Evolutionary conservation across 2,113 vertebrate species (phyloP).

Genomic region (Empidonax alnorum): DNA sequence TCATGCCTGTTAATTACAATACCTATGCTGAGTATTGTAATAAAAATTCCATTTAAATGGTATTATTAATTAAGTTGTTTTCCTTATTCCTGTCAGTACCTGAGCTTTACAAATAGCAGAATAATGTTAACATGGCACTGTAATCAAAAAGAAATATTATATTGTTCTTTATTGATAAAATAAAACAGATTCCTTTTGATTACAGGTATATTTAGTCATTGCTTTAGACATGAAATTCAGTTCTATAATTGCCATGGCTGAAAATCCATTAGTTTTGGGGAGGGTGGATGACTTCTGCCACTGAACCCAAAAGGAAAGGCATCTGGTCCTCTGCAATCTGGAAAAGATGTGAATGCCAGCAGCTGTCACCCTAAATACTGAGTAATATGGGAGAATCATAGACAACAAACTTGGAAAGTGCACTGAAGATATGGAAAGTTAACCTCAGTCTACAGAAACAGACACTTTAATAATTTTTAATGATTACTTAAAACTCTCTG

Average conservation of each 20-base stretch:
- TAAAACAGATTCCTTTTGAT: conserved; percentile 6
- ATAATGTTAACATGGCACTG: conserved; percentile 30
- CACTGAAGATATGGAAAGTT: background rate
- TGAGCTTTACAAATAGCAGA: conserved; percentile 38
- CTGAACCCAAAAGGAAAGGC: background rate
- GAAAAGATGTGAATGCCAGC: background rate
- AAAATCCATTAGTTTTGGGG: background rate
- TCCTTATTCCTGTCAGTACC: conserved; percentile 37
- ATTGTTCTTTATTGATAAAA: background rate
- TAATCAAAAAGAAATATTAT: conserved; percentile 43
- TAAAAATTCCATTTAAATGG: conserved; percentile 48
- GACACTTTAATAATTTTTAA: background rate
- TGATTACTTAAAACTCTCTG: background rate
- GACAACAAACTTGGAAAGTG: background rate
- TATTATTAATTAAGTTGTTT: conserved; percentile 61
- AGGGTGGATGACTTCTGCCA: background rate
- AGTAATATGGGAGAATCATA: background rate
- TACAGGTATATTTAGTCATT: background rate
- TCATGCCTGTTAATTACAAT: conserved; percentile 32
- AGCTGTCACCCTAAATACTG: background rate
- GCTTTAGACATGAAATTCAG: background rate
- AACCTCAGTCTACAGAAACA: background rate
- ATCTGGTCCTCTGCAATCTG: background rate
- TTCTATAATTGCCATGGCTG: background rate
- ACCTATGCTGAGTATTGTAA: conserved; percentile 24